Evolutionary conservation across 2,888 invertebrate species (phyloP), one percentile per base, ranked within the genome.

Genomic region (Parthenolecanium corni): DNA sequence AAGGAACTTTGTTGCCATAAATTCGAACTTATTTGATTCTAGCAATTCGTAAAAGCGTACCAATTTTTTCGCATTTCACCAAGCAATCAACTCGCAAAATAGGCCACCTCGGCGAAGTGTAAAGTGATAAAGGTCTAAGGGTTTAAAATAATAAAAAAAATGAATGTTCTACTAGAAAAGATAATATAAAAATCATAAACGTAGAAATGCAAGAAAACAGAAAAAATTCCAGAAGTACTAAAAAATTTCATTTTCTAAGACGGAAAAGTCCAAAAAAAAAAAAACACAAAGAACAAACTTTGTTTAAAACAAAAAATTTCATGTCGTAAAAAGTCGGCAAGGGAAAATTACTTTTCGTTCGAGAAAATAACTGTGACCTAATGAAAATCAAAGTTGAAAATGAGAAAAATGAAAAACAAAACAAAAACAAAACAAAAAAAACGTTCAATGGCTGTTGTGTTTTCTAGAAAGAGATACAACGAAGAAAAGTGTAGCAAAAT

Each of bases 311-410:
- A 20, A 52, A 42, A 23, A 40, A 40, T 42, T 38, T 54, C 40
- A 14, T 38, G 21, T 36, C 23, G 23, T 12, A 5, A 52, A 52
- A 54, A 52, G 36, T 38, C 38, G 21, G 36, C 1, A 23, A 23
- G 18, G 36, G 53, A 53, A 54, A 54, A 54, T 54, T 54, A 54
- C 38, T 21, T 23, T 31, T 20, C 40, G 38, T 36, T 40, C 24
- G 24, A 54, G 23, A 18, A 42, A 31, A 11, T 1, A 23, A 6
- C 1, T 56, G 24, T 56, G 56, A 56, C 56, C 56, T 56, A 56
- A 56, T 56, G 56, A 56, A 56, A 56, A 56, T 56, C 56, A 56
- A 46, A 56, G 56, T 24, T 46, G 18, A 14, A 56, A 12, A 53
- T 2, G 18, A 36, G 11, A 36, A 49, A 52, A n/a, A 23, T n/a